Base-by-base conservation (phyloP, 2,888 invertebrate species). In the Aethes cnicana region DNA sequence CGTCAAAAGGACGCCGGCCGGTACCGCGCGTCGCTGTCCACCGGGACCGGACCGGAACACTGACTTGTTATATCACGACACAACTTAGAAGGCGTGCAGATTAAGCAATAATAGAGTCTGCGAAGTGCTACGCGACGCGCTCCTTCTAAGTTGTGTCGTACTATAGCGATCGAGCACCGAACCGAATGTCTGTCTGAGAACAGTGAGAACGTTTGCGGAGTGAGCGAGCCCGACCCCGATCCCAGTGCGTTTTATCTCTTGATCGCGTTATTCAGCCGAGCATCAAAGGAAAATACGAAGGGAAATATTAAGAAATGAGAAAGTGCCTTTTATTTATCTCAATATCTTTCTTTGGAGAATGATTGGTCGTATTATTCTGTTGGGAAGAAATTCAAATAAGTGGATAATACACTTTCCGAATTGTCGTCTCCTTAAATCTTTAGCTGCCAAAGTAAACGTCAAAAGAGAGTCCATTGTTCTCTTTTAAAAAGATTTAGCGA, bases 261-360 rank as follows among this genome's bases (percentile, higher is more conserved):
- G 82, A 85, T 85, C 86, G 81, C 77, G 77, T 85, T 84, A 84
- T 83, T 84, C 83, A 84, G 69, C 77, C 78, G 77, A 82, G 82
- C 80, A 80, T 84, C 82, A 83, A 85, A 84, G 77, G 72, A 81
- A 84, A 84, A 84, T 76, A 75, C 72, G 74, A 74, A 63, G 65
- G 69, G 73, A 79, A 81, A 81, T 77, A 81, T 81, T 78, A 79
- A 76, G 77, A 74, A 79, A 74, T 70, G 73, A 72, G 64, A 76
- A 72, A 75, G 71, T 72, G 71, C 74, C 74, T 77, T 74, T 73
- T 72, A 72, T 77, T 76, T 75, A 76, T 77, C 73, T 71, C 70
- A 73, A 72, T 74, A 74, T 71, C 62, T 69, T 77, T 77, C 69
- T 76, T 74, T 74, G 69, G 63, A 60, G 62, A 72, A 67, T 66